phyloP scores from a whole-genome alignment of 1,140 invertebrate species.

The Capitella teleta region DNA sequence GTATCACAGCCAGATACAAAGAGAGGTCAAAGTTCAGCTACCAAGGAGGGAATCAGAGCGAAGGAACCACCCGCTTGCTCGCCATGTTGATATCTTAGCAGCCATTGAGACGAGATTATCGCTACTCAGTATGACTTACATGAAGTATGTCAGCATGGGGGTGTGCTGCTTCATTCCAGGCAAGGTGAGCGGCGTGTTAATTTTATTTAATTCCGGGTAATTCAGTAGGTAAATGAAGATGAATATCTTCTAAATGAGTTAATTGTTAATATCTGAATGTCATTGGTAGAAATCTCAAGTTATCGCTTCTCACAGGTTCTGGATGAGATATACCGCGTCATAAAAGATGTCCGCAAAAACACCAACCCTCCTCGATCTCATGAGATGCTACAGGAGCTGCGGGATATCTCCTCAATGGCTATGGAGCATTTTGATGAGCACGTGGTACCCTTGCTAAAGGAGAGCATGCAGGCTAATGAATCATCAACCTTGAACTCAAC shows the following conservation, averaged over 20 bases:
- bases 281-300: not conserved
- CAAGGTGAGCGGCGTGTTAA: slow-evolving; percentile 47
- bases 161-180: slow-evolving; percentile 88
- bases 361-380: slow-evolving; percentile 62
- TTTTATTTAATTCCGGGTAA: not conserved
- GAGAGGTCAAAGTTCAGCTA: slow-evolving; percentile 62
- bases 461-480: too few species aligned
- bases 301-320: slow-evolving; percentile 53
- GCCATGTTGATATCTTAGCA: slow-evolving; percentile 77
- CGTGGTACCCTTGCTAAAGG: slow-evolving; percentile 51
- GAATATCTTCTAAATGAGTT: not conserved
- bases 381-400: slow-evolving; percentile 73
- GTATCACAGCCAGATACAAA: slow-evolving; percentile 55
- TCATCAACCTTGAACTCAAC: too few species aligned
- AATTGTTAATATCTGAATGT: not conserved
- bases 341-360: slow-evolving; percentile 55
- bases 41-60: slow-evolving; percentile 80
- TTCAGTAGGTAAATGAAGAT: not conserved
- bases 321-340: slow-evolving; percentile 70
- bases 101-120: slow-evolving; percentile 82
- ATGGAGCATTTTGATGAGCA: slow-evolving; percentile 94
- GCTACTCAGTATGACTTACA: slow-evolving; percentile 83
- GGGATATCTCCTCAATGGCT: slow-evolving; percentile 89
- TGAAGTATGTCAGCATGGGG: slow-evolving; percentile 68
- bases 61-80: slow-evolving; percentile 65